Base-by-base conservation (phyloP, 2,797 vertebrate genomes). In the Rhinichthys osculus region DNA sequence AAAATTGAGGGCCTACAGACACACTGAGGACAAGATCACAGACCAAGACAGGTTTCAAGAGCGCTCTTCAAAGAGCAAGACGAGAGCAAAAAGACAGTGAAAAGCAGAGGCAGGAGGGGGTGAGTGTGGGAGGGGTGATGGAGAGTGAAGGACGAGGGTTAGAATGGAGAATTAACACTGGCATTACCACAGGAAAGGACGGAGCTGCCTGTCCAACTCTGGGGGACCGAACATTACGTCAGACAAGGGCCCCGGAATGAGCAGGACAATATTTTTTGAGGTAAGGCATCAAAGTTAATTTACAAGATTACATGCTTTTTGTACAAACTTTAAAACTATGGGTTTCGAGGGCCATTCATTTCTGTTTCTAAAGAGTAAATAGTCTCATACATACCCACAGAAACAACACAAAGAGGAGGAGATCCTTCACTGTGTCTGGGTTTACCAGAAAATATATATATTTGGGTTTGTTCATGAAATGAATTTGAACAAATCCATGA, bases 181-280 rank as follows among this genome's bases (percentile, higher is more conserved):
- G 27, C 44, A 82, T 71, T 80, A 79, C 67, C 54, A 62, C 73
- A 67, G 64, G 33, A 40, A 84, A 47, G 33, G 54, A 72, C 81
- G 23, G 23, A 72, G 70, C 52, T 47, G 40, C n/a, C 52, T 59
- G 44, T 78, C 79, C 40, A 74, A 79, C 35, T 79, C 59, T 14
- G 38, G 23, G 73, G 38, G 88, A 38, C 17, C 71, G 84, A 81
- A 86, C 77, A 81, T 78, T 57, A 86, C 47, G 6, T 62, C 67
- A 87, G 83, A 90, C 82, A 89, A 91, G 19, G 16, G 84, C 83
- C 69, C 11, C 40, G 50, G 86, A 70, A 95, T 95, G 94, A 95
- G 93, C 87, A 91, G 94, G 89, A 91, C 92, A 81, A 93, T 91
- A 81, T 94, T 93, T 89, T 95, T 94, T 88, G 93, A 95, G 94